Evolutionary conservation across 2,113 vertebrate genomes (phyloP).

Genomic region (Sceloporus tristichus): DNA sequence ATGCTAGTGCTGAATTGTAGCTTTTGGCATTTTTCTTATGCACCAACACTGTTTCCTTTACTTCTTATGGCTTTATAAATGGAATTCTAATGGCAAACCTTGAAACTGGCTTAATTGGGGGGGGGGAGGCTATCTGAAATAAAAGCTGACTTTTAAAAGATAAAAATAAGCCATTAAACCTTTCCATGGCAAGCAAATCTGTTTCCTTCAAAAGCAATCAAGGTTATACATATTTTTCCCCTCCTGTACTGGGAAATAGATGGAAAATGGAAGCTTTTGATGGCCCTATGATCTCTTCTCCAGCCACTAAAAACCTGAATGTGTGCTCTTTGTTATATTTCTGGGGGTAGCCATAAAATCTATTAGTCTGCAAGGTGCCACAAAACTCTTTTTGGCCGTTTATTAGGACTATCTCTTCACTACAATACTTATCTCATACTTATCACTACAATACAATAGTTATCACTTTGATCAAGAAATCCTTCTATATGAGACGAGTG

Average conservation of each 20-base stretch:
- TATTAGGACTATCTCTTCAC: conserved; percentile 48
- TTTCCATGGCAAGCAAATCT: conserved; percentile 11
- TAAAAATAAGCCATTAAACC: conserved; percentile 25
- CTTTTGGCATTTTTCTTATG: not conserved
- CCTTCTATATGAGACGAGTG: not conserved
- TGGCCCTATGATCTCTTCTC: conserved; percentile 45
- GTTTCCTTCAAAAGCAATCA: conserved; percentile 33
- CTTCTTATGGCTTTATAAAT: not conserved
- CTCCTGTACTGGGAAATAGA: conserved; percentile 13
- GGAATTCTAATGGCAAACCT: not conserved
- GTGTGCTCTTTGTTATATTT: conserved; percentile 49
- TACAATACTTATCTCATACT: conserved; percentile 8
- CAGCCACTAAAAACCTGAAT: conserved; percentile 61
- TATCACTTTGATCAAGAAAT: conserved; percentile 58
- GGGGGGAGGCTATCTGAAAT: not conserved
- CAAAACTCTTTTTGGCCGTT: conserved; percentile 8
- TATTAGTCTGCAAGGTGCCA: too few relatives aligned
- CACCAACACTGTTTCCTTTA: not conserved
- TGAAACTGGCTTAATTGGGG: not conserved
- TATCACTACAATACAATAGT: conserved; percentile 15
- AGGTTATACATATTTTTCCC: conserved; percentile 10
- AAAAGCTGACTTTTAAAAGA: not conserved
- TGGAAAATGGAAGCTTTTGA: conserved; percentile 54
- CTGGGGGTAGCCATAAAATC: too few relatives aligned
- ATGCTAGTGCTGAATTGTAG: not conserved